phyloP scores from a whole-genome alignment of 2,797 vertebrate genomes.

The Rhynchonycteris naso region DNA sequence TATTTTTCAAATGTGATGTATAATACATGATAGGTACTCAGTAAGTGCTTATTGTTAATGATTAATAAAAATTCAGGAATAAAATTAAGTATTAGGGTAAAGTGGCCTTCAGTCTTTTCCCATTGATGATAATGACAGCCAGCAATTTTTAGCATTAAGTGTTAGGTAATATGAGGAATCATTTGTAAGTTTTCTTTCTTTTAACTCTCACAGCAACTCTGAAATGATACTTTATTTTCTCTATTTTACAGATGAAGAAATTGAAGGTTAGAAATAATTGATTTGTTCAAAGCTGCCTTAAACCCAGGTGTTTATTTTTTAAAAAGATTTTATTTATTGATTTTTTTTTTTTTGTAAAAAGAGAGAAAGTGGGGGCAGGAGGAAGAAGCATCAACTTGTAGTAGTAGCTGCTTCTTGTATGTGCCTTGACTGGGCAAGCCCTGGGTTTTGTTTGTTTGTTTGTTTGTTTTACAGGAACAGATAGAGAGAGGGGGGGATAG shows the following conservation, averaged over 20 bases:
- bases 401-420: no score
- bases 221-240: slow-evolving; percentile 39
- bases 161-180: slow-evolving; percentile 44
- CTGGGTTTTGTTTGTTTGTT: no score
- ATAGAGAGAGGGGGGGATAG: no score
- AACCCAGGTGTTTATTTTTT: background rate
- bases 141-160: slow-evolving; percentile 65
- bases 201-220: slow-evolving; percentile 52
- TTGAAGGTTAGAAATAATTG: slow-evolving; percentile 51
- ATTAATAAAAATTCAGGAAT: slow-evolving; percentile 61
- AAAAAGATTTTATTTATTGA: no score
- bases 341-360: no score
- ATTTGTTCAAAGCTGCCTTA: slow-evolving; percentile 54
- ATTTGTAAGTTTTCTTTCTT: slow-evolving; percentile 20
- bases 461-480: no score
- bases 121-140: slow-evolving; percentile 46
- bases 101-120: slow-evolving; percentile 60
- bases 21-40: slow-evolving; percentile 58
- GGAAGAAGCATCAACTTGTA: no score
- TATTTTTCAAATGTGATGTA: slow-evolving; percentile 55
- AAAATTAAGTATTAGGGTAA: slow-evolving; percentile 58
- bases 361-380: no score
- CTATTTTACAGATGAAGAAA: slow-evolving; percentile 52
- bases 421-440: no score
- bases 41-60: slow-evolving; percentile 62